Evolutionary conservation across 2,888 invertebrate species (phyloP).

Genomic region (Synergus japonicus): DNA sequence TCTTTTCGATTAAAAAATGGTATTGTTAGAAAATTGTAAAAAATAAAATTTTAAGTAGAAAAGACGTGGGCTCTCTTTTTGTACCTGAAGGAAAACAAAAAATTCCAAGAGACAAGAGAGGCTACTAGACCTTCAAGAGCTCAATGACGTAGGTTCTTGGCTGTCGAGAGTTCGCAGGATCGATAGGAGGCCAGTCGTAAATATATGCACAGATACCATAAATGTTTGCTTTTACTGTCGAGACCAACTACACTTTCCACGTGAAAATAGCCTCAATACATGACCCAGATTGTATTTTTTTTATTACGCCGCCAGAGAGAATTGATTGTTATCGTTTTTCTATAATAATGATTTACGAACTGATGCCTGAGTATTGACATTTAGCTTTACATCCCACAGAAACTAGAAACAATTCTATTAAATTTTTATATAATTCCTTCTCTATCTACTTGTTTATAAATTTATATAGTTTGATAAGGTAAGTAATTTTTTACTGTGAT

Average conservation of each 20-base stretch:
- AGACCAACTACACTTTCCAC: conserved; percentile 6
- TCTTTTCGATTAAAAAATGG: too few relatives aligned
- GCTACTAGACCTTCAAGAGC: conserved; percentile 25
- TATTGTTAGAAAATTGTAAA: too few relatives aligned
- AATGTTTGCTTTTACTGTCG: conserved; percentile 20
- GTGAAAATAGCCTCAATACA: conserved; percentile 11
- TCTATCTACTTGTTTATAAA: neutral
- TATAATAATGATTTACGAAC: neutral
- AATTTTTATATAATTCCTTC: neutral
- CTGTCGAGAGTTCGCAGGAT: conserved; percentile 23
- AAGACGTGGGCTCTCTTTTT: too few relatives aligned
- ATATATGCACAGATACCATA: conserved; percentile 26
- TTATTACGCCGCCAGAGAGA: neutral
- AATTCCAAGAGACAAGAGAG: conserved; percentile 28
- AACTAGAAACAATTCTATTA: neutral
- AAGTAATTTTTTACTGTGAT: too few relatives aligned
- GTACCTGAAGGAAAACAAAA: neutral
- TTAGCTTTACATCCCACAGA: neutral
- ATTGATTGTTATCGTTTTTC: neutral
- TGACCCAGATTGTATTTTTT: conserved; percentile 4
- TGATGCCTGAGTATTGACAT: neutral
- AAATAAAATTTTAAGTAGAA: too few relatives aligned
- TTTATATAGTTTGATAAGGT: neutral
- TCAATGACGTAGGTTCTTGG: conserved; percentile 28
- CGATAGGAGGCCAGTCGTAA: conserved; percentile 23